phyloP scores from a whole-genome alignment of 2,888 invertebrate species.

The Cepaea hortensis region DNA sequence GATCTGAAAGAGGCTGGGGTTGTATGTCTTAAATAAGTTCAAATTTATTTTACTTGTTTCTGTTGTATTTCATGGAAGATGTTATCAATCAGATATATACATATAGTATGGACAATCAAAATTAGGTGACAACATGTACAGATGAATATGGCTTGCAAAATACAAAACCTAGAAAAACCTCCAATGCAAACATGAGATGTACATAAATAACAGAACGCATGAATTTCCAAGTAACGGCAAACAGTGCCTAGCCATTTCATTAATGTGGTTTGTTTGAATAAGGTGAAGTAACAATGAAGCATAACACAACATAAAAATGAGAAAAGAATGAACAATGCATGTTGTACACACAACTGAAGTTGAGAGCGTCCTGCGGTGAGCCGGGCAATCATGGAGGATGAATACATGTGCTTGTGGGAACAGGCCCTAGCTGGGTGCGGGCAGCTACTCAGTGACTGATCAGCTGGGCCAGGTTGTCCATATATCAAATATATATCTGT shows the following conservation, averaged over 20 bases:
- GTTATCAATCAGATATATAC: conserved; percentile 30
- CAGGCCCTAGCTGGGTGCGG: no score
- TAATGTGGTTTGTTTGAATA: conserved; percentile 16
- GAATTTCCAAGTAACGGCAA: conserved; percentile 1
- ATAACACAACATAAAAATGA: conserved; percentile 34
- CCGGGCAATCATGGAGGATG: background rate
- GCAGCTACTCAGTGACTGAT: no score
- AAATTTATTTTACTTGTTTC: conserved; percentile 19
- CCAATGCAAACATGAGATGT: conserved; percentile 16
- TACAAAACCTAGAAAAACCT: conserved; percentile 29
- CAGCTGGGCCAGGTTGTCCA: no score
- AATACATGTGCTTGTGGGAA: background rate
- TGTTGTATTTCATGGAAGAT: conserved; percentile 40
- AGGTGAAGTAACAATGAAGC: conserved; percentile 25
- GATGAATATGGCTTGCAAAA: conserved; percentile 35
- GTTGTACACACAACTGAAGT: conserved; percentile 22
- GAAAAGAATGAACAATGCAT: conserved; percentile 16
- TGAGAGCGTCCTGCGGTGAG: conserved; percentile 26
- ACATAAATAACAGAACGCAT: conserved; percentile 16
- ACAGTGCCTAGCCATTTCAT: background rate
- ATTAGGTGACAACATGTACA: conserved; percentile 35
- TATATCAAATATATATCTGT: no score
- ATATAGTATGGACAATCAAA: conserved; percentile 26
- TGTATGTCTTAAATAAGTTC: conserved; percentile 31
- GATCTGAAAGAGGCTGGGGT: background rate